These are phyloP conservation scores for Gortyna flavago DNA, from an alignment of 2,888 invertebrate species.

Conservation along the genomic window DNA sequence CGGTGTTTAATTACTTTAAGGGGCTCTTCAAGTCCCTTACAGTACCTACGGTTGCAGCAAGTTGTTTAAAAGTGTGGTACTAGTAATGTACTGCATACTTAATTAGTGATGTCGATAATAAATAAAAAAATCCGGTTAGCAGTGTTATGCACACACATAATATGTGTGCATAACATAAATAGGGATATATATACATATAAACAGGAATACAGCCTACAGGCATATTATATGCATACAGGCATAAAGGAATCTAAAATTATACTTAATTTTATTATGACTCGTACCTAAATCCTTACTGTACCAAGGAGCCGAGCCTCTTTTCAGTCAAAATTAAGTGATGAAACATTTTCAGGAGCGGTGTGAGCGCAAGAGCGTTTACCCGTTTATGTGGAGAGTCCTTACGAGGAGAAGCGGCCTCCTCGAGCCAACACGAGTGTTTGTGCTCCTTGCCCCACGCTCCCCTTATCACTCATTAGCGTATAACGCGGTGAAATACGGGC, in stretches of 20 bases:
- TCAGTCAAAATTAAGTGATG: slow-evolving; percentile 72
- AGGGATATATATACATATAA: no score
- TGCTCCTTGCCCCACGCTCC: slow-evolving; percentile 66
- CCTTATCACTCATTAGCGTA: slow-evolving; percentile 64
- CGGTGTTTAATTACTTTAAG: no score
- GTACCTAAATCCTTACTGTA: slow-evolving; percentile 7
- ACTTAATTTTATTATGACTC: slow-evolving; percentile 18
- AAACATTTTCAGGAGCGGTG: slow-evolving; percentile 72
- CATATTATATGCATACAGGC: no score
- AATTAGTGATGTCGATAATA: no score
- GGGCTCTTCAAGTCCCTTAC: no score
- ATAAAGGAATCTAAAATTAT: not conserved
- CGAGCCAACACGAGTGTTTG: slow-evolving; percentile 72
- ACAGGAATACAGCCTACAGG: no score
- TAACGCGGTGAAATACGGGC: slow-evolving; percentile 14
- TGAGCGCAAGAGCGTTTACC: slow-evolving; percentile 71
- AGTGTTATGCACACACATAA: not conserved
- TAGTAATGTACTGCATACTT: no score
- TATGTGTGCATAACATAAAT: no score
- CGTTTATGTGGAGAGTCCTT: slow-evolving; percentile 76
- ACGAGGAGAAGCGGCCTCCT: slow-evolving; percentile 66
- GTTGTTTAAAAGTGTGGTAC: no score
- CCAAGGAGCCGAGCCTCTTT: slow-evolving; percentile 19
- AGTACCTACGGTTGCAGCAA: no score
- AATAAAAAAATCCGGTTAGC: not conserved